Base-by-base conservation (phyloP, 2,888 invertebrate species). In the Microctonus brassicae region DNA sequence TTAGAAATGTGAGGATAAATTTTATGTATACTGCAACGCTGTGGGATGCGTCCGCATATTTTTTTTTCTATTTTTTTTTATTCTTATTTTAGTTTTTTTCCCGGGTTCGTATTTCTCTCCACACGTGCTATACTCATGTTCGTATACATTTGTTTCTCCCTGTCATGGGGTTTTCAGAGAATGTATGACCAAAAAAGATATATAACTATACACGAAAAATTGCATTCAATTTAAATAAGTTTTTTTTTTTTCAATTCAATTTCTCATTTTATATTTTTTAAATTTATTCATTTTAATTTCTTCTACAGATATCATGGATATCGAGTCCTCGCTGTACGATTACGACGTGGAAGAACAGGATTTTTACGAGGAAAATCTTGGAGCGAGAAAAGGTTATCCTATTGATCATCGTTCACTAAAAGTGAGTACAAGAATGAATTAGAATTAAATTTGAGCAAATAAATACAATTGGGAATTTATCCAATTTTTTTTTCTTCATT, bases 311-410 rank as follows among this genome's bases (percentile, higher is more conserved):
- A 83, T 77, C 77, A 88, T 88, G 88, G 88, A 88, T 81, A 83
- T 88, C 82, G 87, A 88, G 79, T 87, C 87, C 81, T 53, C 53
- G 34, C 82, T 88, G 81, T 88, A 91, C 84, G 93, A 93, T 86
- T 93, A 92, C 86, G 92, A 91, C 75, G 90, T 93, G 80, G 93
- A 93, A 81, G 92, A 93, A 83, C 91, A 93, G 75, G 91, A 92
- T 77, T 93, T 93, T 86, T 93, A 93, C 87, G 93, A 93, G 81
- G 91, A 91, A 58, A 90, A 90, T 75, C 89, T 91, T 47, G 84
- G 84, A 53, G 82, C 81, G 36, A 81, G 87, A 74, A 87, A 87
- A 70, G 77, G 78, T 52, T 86, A 86, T 73, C 86, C 85, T 20
- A 87, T 86, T 75, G 86, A 86, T 78, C 85, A 86, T 72, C 80